Evolutionary conservation across 30 jellyfish, hydroid and myxozoan species (phyloP), one percentile per base, ranked within the genome.

Genomic region (Morbakka virulenta): DNA sequence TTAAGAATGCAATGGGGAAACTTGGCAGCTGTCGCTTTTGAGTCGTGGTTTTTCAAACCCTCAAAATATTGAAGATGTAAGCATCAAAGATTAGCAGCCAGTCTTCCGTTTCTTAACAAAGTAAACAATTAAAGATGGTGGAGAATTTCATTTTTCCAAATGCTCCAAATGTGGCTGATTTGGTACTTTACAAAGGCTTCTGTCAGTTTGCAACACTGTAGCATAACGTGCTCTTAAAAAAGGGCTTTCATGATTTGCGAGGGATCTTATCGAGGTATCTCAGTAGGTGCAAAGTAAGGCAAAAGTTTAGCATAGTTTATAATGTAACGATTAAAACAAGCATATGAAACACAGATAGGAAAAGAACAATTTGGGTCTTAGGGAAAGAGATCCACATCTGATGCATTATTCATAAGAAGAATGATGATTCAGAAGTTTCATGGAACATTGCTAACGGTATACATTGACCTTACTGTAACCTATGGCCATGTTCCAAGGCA

Each of bases 291-390:
- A 3, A 61, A 61, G 24, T 22, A 22, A 35, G 28, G 72, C 28
- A 32, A 3, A 22, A 12, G 24, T 61, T 0, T 61, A 61, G 51
- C 30, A 35, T 22, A 61, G 72, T 22, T 61, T 1, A 61, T 61
- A 61, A 61, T 3, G 72, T 22, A 3, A 2, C 24, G 52, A 35
- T 1, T 61, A 35, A 61, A 61, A 61, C 35, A 61, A 61, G 72
- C 35, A 61, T 3, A 12, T 0, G 49, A 61, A 23, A 61, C n/a
- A 3, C 30, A 17, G n/a, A 17, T 12, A n/a, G 49, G 72, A 61
- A 35, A 61, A 2, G 72, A 53, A 53, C 69, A 53, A 32, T 53
- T n/a, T 53, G 69, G 72, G 24, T 61, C 28, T 35, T 22, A 25
- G 72, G 2, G 28, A 61, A 61, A 61, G 2, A 61, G 72, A 61